These are phyloP conservation scores for Eristalis pertinax DNA, from an alignment of 2,888 invertebrate genomes.

Conservation along the genomic window DNA sequence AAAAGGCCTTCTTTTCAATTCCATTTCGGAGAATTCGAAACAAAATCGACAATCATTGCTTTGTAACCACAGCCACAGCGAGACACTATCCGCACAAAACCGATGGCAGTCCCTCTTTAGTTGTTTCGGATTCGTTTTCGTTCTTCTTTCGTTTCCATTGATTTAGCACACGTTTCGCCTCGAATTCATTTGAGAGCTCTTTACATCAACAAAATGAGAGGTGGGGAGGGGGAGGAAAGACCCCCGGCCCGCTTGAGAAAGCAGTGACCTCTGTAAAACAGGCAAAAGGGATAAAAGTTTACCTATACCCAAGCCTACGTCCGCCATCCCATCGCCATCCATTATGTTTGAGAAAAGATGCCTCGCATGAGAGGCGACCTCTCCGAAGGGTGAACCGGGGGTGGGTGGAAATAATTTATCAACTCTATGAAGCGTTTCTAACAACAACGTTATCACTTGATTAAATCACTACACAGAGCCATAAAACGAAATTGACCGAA, in stretches of 20 bases:
- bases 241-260: neutral
- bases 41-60: conserved; percentile 24
- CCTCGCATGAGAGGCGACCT: neutral
- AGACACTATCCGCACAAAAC: neutral
- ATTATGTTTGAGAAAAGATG: conserved; percentile 22
- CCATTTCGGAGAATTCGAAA: neutral
- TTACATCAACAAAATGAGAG: conserved; percentile 31
- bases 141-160: neutral
- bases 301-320: conserved; percentile 6
- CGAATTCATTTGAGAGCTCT: conserved; percentile 20
- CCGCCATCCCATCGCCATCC: conserved; percentile 33
- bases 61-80: neutral
- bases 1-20: neutral
- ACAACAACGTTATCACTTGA: conserved; percentile 69
- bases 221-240: neutral
- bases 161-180: conserved; percentile 11
- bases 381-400: neutral
- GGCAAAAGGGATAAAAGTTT: neutral
- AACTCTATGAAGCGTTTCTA: conserved; percentile 34
- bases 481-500: conserved; percentile 65
- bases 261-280: neutral
- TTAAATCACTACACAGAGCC: conserved; percentile 67
- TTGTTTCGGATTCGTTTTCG: neutral
- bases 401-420: conserved; percentile 46
- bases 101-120: neutral